Evolutionary conservation across 2,113 vertebrate species (phyloP), one percentile per base, ranked within the genome.

Genomic region (Centrocercus urophasianus): DNA sequence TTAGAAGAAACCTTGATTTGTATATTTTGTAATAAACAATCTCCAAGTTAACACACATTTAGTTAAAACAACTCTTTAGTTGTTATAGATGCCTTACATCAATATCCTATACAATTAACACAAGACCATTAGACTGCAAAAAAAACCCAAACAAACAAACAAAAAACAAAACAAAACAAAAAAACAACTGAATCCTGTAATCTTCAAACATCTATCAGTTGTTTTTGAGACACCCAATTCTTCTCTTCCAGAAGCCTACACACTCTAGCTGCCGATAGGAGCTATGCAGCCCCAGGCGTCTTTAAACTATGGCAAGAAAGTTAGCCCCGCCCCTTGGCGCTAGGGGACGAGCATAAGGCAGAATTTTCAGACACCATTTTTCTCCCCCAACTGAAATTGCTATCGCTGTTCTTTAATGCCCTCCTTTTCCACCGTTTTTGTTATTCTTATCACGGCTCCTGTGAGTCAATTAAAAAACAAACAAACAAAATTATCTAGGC

Each of bases 341-440:
- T 65, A 66, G 16, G 32, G 61, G 40, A 63, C 57, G 45, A 90
- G 47, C 72, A 71, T 50, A 63, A 90, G 91, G 88, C 81, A 63
- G 90, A 63, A 72, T 70, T 83, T 90, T 80, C 16, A 50, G 86
- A 32, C 86, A 93, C 95, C 95, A 96, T 96, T 88, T 96, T 79
- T 22, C 45, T n/a, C 30, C 11, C 2, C 50, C 34, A 18, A 8
- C 57, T 18, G 66, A 54, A 48, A 5, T 76, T 8, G 13, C 13
- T 80, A 34, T 66, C 12, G 22, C 40, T 64, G 30, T 42, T 30
- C 15, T 85, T 66, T 85, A 54, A 74, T 15, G 43, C 34, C 28
- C 56, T 74, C n/a, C 6, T 16, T 50, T 42, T 86, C 59, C 6
- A 64, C 64, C 65, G 57, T 73, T 73, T 18, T 63, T 72, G 32